phyloP scores from a whole-genome alignment of 2,797 vertebrate species.

The Mycteria americana region DNA sequence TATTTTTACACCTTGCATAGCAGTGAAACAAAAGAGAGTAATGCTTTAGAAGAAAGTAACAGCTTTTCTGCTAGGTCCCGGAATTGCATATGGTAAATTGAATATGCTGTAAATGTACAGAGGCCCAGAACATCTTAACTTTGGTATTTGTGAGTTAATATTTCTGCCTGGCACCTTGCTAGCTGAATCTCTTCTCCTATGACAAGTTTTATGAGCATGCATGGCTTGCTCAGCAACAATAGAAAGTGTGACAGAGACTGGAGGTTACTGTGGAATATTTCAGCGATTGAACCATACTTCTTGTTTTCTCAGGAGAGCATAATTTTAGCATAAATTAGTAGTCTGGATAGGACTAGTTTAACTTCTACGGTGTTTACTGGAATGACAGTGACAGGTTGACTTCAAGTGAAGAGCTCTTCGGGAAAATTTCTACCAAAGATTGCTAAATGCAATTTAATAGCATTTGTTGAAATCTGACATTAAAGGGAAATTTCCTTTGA shows the following conservation, averaged over 20 bases:
- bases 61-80: neutral
- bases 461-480: constrained; percentile 67
- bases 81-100: neutral
- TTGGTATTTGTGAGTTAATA: neutral
- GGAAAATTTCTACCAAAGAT: constrained; percentile 57
- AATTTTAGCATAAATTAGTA: constrained; percentile 61
- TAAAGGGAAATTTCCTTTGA: constrained; percentile 68
- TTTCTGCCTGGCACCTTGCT: neutral
- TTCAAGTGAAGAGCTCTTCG: constrained; percentile 37
- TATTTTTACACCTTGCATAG: neutral
- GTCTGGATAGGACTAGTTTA: constrained; percentile 41
- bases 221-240: constrained; percentile 27
- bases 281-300: neutral
- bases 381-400: constrained; percentile 59
- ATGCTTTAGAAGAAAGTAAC: neutral
- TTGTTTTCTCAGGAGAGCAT: constrained; percentile 45
- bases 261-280: constrained; percentile 1
- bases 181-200: neutral
- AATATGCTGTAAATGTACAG: neutral
- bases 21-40: neutral
- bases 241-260: constrained; percentile 3
- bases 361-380: constrained; percentile 24
- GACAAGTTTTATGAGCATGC: neutral
- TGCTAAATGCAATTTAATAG: constrained; percentile 69
- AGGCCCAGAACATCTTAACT: neutral